Conservation (phyloP, 2,797 vertebrate species). For the Lepilemur septentrionalis region DNA sequence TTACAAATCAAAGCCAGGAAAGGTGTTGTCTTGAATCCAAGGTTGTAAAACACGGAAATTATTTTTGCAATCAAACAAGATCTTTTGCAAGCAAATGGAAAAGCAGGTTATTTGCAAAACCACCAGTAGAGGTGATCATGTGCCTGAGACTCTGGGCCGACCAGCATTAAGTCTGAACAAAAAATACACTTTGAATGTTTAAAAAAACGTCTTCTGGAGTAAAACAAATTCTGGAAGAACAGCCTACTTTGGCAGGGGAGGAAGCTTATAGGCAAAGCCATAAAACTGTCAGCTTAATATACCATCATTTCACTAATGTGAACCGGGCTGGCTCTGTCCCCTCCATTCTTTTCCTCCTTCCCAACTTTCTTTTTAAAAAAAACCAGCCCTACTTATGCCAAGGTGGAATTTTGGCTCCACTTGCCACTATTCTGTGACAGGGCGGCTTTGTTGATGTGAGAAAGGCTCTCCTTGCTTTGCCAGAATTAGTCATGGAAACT, state of each 20-base stretch:
- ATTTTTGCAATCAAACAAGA: slow-evolving; percentile 40
- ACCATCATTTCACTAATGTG: neutral
- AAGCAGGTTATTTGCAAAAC: slow-evolving; percentile 34
- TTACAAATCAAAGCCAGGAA: slow-evolving; percentile 34
- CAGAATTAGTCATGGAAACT: slow-evolving; percentile 73
- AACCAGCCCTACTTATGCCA: neutral
- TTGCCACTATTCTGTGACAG: slow-evolving; percentile 42
- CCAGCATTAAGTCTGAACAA: neutral
- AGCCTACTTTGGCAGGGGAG: neutral
- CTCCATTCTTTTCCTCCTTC: slow-evolving; percentile 19
- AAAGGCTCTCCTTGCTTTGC: slow-evolving; percentile 46
- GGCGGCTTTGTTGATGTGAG: neutral
- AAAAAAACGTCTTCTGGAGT: slow-evolving; percentile 17
- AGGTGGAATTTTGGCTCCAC: slow-evolving; percentile 60
- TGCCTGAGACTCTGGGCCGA: accelerated
- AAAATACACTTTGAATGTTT: slow-evolving; percentile 48
- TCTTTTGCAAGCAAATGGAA: slow-evolving; percentile 3
- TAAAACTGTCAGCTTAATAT: slow-evolving; percentile 41
- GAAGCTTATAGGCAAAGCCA: slow-evolving; percentile 39
- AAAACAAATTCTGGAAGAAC: slow-evolving; percentile 49
- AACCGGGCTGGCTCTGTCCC: neutral
- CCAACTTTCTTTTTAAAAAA: slow-evolving; percentile 8
- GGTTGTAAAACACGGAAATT: slow-evolving; percentile 5
- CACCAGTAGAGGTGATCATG: neutral
- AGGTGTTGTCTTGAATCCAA: neutral